Percentiles rank a stretch among this genome's conserved stretches.
phyloP scores from a whole-genome alignment of 2,113 vertebrate genomes.

The Oreochromis spilurus region DNA sequence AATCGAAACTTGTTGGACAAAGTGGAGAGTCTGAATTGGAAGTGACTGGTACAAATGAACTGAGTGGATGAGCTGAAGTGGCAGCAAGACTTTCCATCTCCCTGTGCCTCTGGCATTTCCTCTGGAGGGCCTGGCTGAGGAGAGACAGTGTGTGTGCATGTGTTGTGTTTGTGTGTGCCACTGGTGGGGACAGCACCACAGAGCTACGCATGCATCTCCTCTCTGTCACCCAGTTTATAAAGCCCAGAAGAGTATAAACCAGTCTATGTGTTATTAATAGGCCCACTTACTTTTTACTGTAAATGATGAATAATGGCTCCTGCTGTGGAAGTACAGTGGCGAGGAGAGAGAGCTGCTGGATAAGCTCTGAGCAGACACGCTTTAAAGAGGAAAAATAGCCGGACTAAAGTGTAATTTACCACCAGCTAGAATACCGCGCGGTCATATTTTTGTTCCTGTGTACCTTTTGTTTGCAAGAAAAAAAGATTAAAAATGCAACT shows the following conservation, averaged over 20 bases:
- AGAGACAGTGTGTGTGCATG: neutral
- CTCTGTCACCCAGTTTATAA: slow-evolving; percentile 33
- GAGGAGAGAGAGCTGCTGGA: neutral
- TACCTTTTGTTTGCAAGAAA: neutral
- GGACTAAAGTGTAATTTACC: neutral
- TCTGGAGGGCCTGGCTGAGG: slow-evolving; percentile 13
- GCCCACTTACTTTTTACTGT: slow-evolving; percentile 25
- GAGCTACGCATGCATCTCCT: neutral
- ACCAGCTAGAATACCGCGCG: neutral
- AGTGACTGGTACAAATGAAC: neutral
- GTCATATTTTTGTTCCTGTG: neutral
- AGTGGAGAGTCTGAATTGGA: neutral
- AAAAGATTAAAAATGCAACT: neutral
- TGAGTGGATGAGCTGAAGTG: slow-evolving; percentile 5
- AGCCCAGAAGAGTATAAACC: slow-evolving; percentile 8
- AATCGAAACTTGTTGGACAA: neutral
- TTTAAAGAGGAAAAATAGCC: slow-evolving; percentile 2
- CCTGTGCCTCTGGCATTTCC: slow-evolving; percentile 50
- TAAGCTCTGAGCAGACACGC: neutral
- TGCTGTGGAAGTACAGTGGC: neutral
- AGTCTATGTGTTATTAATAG: slow-evolving; percentile 35
- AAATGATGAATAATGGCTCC: slow-evolving; percentile 46
- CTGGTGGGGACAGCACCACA: neutral
- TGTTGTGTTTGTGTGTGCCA: neutral
- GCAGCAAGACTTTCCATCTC: slow-evolving; percentile 53